Conservation (phyloP, 2,888 invertebrate species). For the Bruchidius siliquastri region DNA sequence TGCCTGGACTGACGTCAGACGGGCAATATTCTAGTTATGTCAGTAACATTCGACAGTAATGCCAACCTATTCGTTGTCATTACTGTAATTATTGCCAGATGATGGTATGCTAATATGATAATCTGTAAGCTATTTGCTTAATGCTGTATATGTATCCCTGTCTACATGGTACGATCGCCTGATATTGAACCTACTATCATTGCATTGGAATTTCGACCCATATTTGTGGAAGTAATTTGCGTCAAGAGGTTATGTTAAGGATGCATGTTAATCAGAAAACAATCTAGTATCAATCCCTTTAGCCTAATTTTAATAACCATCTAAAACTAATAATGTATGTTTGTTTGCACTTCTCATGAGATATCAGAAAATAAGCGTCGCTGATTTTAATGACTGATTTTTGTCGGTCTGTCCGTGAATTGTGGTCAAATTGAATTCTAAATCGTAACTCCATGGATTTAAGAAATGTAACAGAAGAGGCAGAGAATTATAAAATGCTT, state of each 20-base stretch:
- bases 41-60: conserved; percentile 10
- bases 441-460: no score
- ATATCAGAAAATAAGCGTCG: no score
- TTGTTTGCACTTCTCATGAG: no score
- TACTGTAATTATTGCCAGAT: conserved; percentile 15
- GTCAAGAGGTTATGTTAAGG: neutral
- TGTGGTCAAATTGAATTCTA: no score
- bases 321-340: no score
- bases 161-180: neutral
- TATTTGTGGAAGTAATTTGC: neutral
- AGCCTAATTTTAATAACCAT: no score
- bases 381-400: no score
- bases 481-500: no score
- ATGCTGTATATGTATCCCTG: neutral
- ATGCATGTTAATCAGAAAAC: neutral
- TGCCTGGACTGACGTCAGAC: neutral
- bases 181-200: neutral
- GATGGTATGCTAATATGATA: conserved; percentile 14
- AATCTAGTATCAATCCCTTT: no score
- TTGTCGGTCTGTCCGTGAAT: no score
- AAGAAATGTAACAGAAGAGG: no score
- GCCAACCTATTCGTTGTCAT: conserved; percentile 15
- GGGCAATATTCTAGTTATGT: conserved; percentile 1
- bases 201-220: neutral
- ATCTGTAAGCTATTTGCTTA: conserved; percentile 4